Conservation (phyloP, 1,140 invertebrate species). For the Trachymyrmex septentrionalis region DNA sequence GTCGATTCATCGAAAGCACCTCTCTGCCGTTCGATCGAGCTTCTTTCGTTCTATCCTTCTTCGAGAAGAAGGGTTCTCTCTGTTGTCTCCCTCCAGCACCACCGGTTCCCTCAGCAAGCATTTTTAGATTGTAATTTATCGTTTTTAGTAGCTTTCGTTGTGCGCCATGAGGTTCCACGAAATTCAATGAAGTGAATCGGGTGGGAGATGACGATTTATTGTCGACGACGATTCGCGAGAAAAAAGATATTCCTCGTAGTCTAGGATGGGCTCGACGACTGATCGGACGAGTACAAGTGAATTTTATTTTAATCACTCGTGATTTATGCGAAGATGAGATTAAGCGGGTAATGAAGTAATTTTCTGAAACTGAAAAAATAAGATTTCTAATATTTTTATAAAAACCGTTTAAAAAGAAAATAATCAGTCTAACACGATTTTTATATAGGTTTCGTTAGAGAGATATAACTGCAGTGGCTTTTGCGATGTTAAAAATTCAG, state of each 20-base stretch:
- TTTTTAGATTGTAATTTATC: slow-evolving; percentile 53
- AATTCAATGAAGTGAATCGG: background rate
- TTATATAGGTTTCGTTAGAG: background rate
- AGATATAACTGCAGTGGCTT: background rate
- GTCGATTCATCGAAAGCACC: slow-evolving; percentile 55
- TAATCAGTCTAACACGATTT: background rate
- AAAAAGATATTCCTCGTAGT: slow-evolving; percentile 2
- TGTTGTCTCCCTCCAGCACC: background rate
- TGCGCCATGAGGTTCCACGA: slow-evolving; percentile 33
- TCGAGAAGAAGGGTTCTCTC: background rate
- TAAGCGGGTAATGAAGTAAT: no score
- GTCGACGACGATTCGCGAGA: slow-evolving; percentile 43
- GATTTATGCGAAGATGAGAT: background rate
- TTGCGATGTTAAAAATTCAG: slow-evolving; percentile 9
- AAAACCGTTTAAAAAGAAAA: background rate
- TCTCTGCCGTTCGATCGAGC: slow-evolving; percentile 63
- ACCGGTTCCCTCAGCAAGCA: background rate
- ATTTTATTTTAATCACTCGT: slow-evolving; percentile 13
- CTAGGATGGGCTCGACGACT: slow-evolving; percentile 29
- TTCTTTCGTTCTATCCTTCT: slow-evolving; percentile 46
- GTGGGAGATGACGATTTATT: slow-evolving; percentile 38
- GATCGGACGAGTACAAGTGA: background rate
- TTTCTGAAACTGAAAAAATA: background rate
- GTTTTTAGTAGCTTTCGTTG: slow-evolving; percentile 47
- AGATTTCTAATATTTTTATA: background rate